Evolutionary conservation across 1,140 invertebrate genomes (phyloP).

Genomic region (Mercenaria mercenaria): DNA sequence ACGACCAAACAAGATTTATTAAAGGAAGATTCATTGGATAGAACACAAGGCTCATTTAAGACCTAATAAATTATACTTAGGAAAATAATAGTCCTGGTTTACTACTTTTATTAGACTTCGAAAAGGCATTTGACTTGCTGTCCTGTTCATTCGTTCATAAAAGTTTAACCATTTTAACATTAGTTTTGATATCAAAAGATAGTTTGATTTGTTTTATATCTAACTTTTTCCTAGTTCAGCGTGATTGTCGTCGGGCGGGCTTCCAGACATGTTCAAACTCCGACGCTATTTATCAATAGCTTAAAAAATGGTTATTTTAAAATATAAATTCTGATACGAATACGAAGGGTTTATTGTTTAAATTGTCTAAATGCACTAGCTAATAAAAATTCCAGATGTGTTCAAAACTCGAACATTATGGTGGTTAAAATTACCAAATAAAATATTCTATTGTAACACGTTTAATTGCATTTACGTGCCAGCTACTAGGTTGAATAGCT

Average conservation of each 20-base stretch:
- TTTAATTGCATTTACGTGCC: too few species aligned
- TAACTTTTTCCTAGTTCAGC: not conserved
- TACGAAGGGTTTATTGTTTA: too few species aligned
- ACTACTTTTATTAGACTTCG: not conserved
- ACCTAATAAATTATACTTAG: not conserved
- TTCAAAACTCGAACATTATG: too few species aligned
- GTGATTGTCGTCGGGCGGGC: not conserved
- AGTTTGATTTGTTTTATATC: not conserved
- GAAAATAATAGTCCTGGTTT: not conserved
- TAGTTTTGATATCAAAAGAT: not conserved
- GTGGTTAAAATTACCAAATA: too few species aligned
- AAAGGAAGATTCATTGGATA: not conserved
- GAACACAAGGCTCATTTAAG: not conserved
- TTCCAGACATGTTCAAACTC: too few species aligned
- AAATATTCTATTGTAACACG: too few species aligned
- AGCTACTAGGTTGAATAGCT: too few species aligned
- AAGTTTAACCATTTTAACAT: not conserved
- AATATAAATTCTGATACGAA: too few species aligned
- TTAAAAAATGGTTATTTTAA: too few species aligned
- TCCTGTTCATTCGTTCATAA: not conserved
- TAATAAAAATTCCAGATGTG: too few species aligned
- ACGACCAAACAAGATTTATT: not conserved
- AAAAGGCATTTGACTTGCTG: slow-evolving; percentile 5
- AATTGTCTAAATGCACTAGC: too few species aligned
- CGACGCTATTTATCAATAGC: too few species aligned